phyloP scores from a whole-genome alignment of 2,888 invertebrate genomes.

The Cheilosia impressa region DNA sequence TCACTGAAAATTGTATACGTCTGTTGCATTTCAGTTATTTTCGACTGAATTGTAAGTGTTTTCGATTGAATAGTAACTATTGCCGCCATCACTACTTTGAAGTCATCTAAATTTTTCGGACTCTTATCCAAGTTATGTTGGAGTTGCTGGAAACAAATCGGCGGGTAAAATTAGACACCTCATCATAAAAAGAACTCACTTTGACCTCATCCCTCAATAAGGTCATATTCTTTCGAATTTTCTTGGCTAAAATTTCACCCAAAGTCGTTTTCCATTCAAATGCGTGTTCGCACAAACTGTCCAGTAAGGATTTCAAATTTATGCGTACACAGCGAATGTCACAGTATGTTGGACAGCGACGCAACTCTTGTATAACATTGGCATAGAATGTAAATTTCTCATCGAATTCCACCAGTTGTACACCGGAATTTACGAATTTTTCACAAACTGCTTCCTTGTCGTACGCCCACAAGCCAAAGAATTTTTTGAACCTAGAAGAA shows the following conservation, averaged over 20 bases:
- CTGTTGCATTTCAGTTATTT: conserved; percentile 90
- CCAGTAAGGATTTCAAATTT: conserved; percentile 89
- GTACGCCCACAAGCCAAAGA: conserved; percentile 89
- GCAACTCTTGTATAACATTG: conserved; percentile 88
- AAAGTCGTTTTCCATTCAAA: conserved; percentile 91
- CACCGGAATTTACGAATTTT: conserved; percentile 89
- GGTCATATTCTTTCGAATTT: conserved; percentile 88
- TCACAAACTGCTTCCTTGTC: conserved; percentile 90
- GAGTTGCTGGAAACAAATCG: conserved; percentile 81
- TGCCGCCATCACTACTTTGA: conserved; percentile 93
- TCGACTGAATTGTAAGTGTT: conserved; percentile 91
- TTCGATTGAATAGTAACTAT: conserved; percentile 90
- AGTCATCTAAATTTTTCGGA: conserved; percentile 91
- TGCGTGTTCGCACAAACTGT: conserved; percentile 89
- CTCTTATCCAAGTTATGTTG: conserved; percentile 89
- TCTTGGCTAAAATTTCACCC: conserved; percentile 88
- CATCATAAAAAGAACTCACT: conserved; percentile 82
- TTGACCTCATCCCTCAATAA: conserved; percentile 89
- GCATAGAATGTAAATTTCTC: conserved; percentile 94
- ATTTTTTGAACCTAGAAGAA: conserved; percentile 85
- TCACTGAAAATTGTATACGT: conserved; percentile 89
- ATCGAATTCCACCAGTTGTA: conserved; percentile 88
- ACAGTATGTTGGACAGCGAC: conserved; percentile 85
- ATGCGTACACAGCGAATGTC: conserved; percentile 89
- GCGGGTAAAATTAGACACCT: background rate